Evolutionary conservation across 2,888 invertebrate genomes (phyloP).

Genomic region (Chrysolina oricalcia): DNA sequence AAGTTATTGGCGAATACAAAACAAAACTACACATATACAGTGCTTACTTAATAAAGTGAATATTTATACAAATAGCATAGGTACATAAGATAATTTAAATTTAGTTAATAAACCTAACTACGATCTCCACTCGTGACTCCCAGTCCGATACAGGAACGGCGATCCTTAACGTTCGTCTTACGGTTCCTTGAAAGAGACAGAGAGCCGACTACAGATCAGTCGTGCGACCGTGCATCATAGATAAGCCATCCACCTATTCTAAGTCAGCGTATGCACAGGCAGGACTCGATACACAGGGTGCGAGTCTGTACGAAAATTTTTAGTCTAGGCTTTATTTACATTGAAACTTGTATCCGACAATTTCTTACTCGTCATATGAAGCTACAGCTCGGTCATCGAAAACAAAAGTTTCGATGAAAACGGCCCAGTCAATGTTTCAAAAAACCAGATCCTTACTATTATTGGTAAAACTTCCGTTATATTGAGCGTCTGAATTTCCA

Average conservation of each 20-base stretch:
- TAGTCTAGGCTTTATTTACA: slow-evolving; percentile 66
- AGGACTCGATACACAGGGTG: slow-evolving; percentile 66
- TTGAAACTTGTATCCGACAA: slow-evolving; percentile 49
- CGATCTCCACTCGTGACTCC: slow-evolving; percentile 51
- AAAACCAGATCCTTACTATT: neutral
- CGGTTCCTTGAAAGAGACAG: slow-evolving; percentile 44
- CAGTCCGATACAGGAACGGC: slow-evolving; percentile 55
- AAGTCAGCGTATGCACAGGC: slow-evolving; percentile 58
- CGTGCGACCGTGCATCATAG: slow-evolving; percentile 66
- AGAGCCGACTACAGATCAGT: slow-evolving; percentile 61
- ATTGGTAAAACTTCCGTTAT: too few relatives aligned
- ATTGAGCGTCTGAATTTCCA: too few relatives aligned
- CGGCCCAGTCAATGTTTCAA: neutral
- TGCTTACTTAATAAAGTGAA: slow-evolving; percentile 71
- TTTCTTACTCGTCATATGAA: slow-evolving; percentile 22
- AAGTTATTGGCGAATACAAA: slow-evolving; percentile 71
- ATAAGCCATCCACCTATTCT: slow-evolving; percentile 57
- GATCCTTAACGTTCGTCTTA: slow-evolving; percentile 71
- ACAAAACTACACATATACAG: slow-evolving; percentile 73
- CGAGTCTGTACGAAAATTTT: slow-evolving; percentile 64
- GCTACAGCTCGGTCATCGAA: neutral
- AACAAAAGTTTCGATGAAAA: neutral
- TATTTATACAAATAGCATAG: slow-evolving; percentile 73
- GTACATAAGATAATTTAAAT: slow-evolving; percentile 72
- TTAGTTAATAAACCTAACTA: slow-evolving; percentile 61